These are phyloP conservation scores for Aphidius gifuensis DNA, from an alignment of 1,140 invertebrate genomes.

Conservation along the genomic window DNA sequence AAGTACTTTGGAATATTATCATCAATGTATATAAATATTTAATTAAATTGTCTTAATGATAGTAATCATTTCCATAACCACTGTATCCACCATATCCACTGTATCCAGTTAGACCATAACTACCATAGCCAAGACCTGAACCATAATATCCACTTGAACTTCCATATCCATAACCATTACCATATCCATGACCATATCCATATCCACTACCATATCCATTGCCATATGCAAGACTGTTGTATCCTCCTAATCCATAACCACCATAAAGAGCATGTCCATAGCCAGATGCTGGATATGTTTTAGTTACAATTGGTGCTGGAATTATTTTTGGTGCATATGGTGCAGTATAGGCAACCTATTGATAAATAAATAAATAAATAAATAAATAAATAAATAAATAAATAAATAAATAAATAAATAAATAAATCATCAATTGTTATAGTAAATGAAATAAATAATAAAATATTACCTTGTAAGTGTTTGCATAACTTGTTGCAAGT, in stretches of 20 bases:
- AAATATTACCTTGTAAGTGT: slow-evolving; percentile 31
- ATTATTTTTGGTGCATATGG: slow-evolving; percentile 36
- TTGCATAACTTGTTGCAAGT: slow-evolving; percentile 43
- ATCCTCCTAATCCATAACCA: slow-evolving; percentile 13
- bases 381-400: neutral
- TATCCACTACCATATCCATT: slow-evolving; percentile 14
- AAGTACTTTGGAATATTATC: slow-evolving; percentile 12
- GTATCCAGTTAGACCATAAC: slow-evolving; percentile 27
- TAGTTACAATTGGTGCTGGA: slow-evolving; percentile 29
- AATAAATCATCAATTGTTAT: neutral
- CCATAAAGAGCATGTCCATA: slow-evolving; percentile 5
- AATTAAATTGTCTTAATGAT: slow-evolving; percentile 1
- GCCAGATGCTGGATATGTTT: slow-evolving; percentile 17
- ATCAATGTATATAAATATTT: neutral
- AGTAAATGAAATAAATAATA: neutral
- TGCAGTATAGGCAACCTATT: slow-evolving; percentile 34
- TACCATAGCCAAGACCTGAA: slow-evolving; percentile 17
- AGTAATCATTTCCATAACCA: slow-evolving; percentile 24
- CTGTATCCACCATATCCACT: slow-evolving; percentile 24
- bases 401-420: neutral
- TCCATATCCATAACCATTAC: slow-evolving; percentile 22
- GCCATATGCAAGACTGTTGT: slow-evolving; percentile 14
- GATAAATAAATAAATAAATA: neutral
- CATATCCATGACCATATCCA: slow-evolving; percentile 20
- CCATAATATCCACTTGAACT: slow-evolving; percentile 28